Evolutionary conservation across 2,113 vertebrate genomes (phyloP).

Genomic region (Semicossyphus pulcher): DNA sequence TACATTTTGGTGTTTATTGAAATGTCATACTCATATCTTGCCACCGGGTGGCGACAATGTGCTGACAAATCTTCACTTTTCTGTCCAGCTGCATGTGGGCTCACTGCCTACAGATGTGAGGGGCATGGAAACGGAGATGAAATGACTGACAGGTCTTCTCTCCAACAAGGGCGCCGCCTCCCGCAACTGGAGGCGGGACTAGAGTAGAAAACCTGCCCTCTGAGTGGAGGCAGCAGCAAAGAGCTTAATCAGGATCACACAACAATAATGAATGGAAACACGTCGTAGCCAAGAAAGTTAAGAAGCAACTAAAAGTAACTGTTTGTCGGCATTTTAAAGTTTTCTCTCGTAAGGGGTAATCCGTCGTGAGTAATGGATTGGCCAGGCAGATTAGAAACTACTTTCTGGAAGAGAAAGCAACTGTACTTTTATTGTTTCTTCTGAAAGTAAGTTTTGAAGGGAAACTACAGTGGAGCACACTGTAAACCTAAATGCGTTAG

Average conservation of each 20-base stretch:
- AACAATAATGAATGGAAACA: slow-evolving; percentile 84
- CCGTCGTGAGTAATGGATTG: slow-evolving; percentile 76
- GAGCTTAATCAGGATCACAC: slow-evolving; percentile 74
- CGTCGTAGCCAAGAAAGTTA: slow-evolving; percentile 77
- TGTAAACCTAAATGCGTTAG: slow-evolving; percentile 39
- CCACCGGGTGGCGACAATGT: slow-evolving; percentile 55
- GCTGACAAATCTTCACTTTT: not conserved
- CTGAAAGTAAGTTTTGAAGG: slow-evolving; percentile 46
- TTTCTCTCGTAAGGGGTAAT: slow-evolving; percentile 18
- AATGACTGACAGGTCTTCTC: slow-evolving; percentile 43
- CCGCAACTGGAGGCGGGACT: slow-evolving; percentile 51
- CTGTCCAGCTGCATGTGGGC: slow-evolving; percentile 42
- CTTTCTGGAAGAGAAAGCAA: slow-evolving; percentile 58
- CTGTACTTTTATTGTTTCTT: slow-evolving; percentile 57
- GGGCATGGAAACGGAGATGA: not conserved
- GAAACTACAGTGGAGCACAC: slow-evolving; percentile 42
- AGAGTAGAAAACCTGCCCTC: slow-evolving; percentile 45
- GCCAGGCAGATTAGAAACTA: slow-evolving; percentile 48
- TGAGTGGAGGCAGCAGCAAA: slow-evolving; percentile 67
- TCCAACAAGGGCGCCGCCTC: slow-evolving; percentile 33
- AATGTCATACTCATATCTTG: not conserved
- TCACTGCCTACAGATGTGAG: slow-evolving; percentile 65
- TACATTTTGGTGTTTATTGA: not conserved
- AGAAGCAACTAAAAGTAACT: slow-evolving; percentile 57
- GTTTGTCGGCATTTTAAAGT: slow-evolving; percentile 51